Evolutionary conservation across 2,797 vertebrate genomes (phyloP).

Genomic region (Notolabrus celidotus): DNA sequence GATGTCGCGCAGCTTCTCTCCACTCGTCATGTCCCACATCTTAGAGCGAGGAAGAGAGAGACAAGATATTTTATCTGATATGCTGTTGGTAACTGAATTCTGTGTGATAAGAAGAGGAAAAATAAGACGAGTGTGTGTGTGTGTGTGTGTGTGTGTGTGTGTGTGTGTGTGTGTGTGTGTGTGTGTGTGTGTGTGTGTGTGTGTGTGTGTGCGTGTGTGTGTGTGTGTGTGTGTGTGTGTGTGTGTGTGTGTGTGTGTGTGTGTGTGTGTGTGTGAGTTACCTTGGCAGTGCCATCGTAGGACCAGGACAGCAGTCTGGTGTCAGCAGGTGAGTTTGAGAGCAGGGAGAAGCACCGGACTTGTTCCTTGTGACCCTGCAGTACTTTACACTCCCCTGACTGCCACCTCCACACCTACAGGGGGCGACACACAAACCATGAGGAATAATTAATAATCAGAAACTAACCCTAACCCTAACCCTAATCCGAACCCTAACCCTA

Average conservation of each 20-base stretch:
- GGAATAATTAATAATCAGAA: too few relatives aligned
- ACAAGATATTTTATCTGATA: slow-evolving; percentile 5
- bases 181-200: neutral
- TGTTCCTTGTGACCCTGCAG: slow-evolving; percentile 92
- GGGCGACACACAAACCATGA: slow-evolving; percentile 34
- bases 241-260: neutral
- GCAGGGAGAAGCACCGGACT: slow-evolving; percentile 89
- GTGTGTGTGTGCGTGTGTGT: slow-evolving; percentile 39
- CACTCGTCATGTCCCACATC: slow-evolving; percentile 90
- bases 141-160: neutral
- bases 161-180: slow-evolving; percentile 26
- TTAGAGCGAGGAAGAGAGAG: slow-evolving; percentile 47
- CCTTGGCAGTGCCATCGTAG: slow-evolving; percentile 94
- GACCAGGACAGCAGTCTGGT: slow-evolving; percentile 91
- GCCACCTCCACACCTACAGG: slow-evolving; percentile 93
- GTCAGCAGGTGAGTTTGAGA: slow-evolving; percentile 75
- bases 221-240: slow-evolving; percentile 4
- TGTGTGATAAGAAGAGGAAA: too few relatives aligned
- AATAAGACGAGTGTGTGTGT: slow-evolving; percentile 9
- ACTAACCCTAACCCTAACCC: too few relatives aligned
- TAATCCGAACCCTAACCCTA: too few relatives aligned
- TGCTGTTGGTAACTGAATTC: neutral
- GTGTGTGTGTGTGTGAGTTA: slow-evolving; percentile 64
- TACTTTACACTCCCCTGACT: slow-evolving; percentile 77
- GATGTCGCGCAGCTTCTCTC: slow-evolving; percentile 86